Evolutionary conservation across 2,113 vertebrate genomes (phyloP), one percentile per base, ranked within the genome.

Genomic region (Phalacrocorax pelagicus): DNA sequence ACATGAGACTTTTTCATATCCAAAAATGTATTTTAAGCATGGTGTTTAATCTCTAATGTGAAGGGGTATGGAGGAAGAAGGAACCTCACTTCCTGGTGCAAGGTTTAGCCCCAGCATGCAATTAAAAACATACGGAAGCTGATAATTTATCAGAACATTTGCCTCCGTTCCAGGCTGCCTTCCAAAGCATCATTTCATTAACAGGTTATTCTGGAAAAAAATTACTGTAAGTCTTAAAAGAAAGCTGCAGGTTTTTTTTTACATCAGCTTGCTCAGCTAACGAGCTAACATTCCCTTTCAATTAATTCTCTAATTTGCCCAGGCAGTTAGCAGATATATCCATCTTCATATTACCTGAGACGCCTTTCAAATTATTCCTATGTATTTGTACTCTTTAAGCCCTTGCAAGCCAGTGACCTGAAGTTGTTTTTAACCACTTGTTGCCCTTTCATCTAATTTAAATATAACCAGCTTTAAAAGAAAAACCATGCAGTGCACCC

Each of bases 221-320:
- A 42, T 49, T 67, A 75, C 82, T 90, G 6, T 81, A 90, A 75
- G 46, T 59, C 83, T 83, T 65, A 75, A 88, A 95, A 87, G 70
- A 86, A 89, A 93, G 30, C 70, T 62, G 63, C 42, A 79, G 46
- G 8, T 15, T 89, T 78, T 82, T 91, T 91, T 79, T 81, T 49
- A 86, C 79, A 65, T 86, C 72, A 73, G 49, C 38, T 86, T 82
- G 58, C 72, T 93, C 69, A 72, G 47, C 49, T 95, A 96, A 97
- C 3, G 59, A 96, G 84, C 63, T 77, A 89, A 79, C n/a, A 47
- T 94, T 90, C 84, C 58, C 84, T 92, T 96, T 94, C 89, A 95
- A 93, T 93, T 96, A 95, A 92, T 94, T 93, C 81, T 63, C 69
- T 90, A 93, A 97, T 95, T 90, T 88, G 44, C 55, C 55, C 52